phyloP scores from a whole-genome alignment of 2,888 invertebrate genomes.

The Thecophora atra region DNA sequence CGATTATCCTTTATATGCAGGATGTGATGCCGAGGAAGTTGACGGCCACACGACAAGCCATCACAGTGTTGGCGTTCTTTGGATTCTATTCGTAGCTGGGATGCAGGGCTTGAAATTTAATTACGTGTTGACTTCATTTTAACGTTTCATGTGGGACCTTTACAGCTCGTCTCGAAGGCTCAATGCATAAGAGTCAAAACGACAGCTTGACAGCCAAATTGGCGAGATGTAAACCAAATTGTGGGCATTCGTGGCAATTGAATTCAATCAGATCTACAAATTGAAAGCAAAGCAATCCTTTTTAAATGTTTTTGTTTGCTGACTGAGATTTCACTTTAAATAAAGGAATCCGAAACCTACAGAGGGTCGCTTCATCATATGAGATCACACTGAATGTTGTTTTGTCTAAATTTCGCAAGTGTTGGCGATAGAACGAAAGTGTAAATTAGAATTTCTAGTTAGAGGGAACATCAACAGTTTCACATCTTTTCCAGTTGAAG shows the following conservation, averaged over 20 bases:
- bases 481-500: too few species aligned
- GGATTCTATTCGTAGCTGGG: constrained; percentile 70
- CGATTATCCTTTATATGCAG: constrained; percentile 81
- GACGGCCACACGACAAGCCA: constrained; percentile 80
- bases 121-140: not conserved
- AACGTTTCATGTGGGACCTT: not conserved
- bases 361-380: too few species aligned
- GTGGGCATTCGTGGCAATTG: constrained; percentile 9
- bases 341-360: too few species aligned
- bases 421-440: too few species aligned
- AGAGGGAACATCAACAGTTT: too few species aligned
- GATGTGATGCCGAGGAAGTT: constrained; percentile 81
- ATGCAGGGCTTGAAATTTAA: not conserved
- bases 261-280: not conserved
- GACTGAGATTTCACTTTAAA: too few species aligned
- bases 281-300: not conserved
- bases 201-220: constrained; percentile 4
- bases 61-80: constrained; percentile 82
- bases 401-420: too few species aligned
- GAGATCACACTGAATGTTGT: too few species aligned
- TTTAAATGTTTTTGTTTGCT: too few species aligned
- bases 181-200: not conserved
- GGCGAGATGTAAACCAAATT: not conserved
- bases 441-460: too few species aligned
- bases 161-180: too few species aligned